Evolutionary conservation across 2,113 vertebrate species (phyloP).

Genomic region (Odontesthes bonariensis): DNA sequence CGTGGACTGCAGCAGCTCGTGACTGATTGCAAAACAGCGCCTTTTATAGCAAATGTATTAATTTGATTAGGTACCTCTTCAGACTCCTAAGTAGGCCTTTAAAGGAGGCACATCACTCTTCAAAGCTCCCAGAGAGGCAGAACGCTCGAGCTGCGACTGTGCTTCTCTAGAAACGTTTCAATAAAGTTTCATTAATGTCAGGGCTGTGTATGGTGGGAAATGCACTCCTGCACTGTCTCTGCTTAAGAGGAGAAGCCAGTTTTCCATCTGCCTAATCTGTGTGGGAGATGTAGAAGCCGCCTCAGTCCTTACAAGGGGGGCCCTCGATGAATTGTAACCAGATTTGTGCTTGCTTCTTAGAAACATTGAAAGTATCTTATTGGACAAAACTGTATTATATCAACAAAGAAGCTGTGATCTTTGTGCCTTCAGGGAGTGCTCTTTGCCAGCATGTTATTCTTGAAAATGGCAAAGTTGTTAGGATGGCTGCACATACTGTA

Average conservation of each 20-base stretch:
- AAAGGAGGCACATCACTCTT: constrained; percentile 48
- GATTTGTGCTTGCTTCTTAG: constrained; percentile 42
- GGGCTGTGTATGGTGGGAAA: constrained; percentile 44
- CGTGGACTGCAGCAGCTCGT: constrained; percentile 18
- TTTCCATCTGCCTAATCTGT: constrained; percentile 52
- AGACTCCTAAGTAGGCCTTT: constrained; percentile 63
- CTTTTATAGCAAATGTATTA: constrained; percentile 50
- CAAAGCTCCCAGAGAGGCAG: constrained; percentile 19
- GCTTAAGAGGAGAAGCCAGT: constrained; percentile 31
- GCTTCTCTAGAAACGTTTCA: constrained; percentile 52
- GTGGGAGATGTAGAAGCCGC: constrained; percentile 45
- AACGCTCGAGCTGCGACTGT: constrained; percentile 36
- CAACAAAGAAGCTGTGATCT: constrained; percentile 41
- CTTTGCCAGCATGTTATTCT: constrained; percentile 30
- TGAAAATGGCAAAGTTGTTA: constrained; percentile 41
- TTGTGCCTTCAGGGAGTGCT: constrained; percentile 43
- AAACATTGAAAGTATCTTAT: constrained; percentile 52
- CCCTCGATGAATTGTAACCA: constrained; percentile 58
- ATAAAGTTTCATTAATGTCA: constrained; percentile 72
- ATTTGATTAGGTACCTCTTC: constrained; percentile 61
- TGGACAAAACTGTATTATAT: constrained; percentile 61
- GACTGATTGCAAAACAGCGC: constrained; percentile 47
- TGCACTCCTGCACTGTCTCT: constrained; percentile 21
- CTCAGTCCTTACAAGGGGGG: constrained; percentile 41
- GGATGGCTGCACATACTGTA: constrained; percentile 38